Percentiles rank a stretch among this genome's conserved stretches.
These are phyloP conservation scores for Neolamprologus kungweensis DNA, from an alignment of 2,113 vertebrate species.

Conservation along the genomic window DNA sequence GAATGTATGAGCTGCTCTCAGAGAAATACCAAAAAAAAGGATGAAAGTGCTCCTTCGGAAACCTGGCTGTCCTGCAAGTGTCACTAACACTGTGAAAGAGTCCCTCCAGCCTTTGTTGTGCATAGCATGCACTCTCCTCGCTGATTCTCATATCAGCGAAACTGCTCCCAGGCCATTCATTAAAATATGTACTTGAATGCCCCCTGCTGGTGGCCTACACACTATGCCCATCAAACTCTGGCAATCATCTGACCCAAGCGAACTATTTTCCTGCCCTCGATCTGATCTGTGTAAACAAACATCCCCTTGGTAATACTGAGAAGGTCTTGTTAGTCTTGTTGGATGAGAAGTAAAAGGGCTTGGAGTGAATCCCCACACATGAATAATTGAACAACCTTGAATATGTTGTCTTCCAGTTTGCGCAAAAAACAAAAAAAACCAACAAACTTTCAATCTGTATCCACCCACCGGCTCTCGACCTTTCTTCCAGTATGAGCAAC, in stretches of 20 bases:
- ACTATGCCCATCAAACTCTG: neutral
- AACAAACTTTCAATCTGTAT: neutral
- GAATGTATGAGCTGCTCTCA: neutral
- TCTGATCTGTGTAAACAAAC: slow-evolving; percentile 35
- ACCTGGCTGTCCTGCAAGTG: neutral
- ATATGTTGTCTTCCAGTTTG: slow-evolving; percentile 15
- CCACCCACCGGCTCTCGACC: neutral
- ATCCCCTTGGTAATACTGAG: slow-evolving; percentile 7
- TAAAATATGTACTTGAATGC: neutral
- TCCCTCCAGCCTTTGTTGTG: neutral
- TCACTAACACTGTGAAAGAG: neutral
- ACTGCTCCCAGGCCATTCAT: neutral
- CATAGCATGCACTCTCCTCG: neutral
- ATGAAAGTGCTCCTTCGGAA: neutral
- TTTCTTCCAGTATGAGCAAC: neutral
- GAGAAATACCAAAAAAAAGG: neutral
- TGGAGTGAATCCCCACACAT: slow-evolving; percentile 7
- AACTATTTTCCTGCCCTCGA: neutral
- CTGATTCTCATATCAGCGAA: neutral
- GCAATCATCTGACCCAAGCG: neutral
- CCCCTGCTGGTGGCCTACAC: slow-evolving; percentile 8
- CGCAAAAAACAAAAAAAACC: neutral
- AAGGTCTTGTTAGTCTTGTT: slow-evolving; percentile 38
- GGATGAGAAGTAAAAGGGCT: slow-evolving; percentile 10
- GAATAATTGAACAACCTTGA: slow-evolving; percentile 46